These are phyloP conservation scores for Scytalopus superciliaris DNA, from an alignment of 2,113 vertebrate genomes.

Conservation along the genomic window DNA sequence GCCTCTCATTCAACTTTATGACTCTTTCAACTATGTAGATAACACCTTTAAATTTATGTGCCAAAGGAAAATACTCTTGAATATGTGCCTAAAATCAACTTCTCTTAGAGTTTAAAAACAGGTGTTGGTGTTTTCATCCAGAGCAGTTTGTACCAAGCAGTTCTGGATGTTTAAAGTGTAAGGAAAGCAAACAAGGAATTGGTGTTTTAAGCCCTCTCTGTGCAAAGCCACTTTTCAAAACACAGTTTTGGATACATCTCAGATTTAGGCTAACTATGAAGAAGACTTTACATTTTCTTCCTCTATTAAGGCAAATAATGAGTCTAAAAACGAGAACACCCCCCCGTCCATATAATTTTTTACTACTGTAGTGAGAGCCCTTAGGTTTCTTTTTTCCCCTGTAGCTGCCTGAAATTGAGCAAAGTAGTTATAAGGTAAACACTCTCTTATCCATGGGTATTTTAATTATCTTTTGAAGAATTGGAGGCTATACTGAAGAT, in stretches of 20 bases:
- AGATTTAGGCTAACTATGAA: neutral
- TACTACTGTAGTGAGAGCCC: neutral
- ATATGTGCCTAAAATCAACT: neutral
- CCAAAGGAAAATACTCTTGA: neutral
- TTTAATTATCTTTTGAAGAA: neutral
- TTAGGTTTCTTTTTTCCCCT: neutral
- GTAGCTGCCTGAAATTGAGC: neutral
- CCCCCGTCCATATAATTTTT: neutral
- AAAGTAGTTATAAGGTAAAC: neutral
- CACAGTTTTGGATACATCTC: neutral
- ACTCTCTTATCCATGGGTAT: neutral
- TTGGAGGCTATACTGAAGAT: neutral
- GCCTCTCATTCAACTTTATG: neutral
- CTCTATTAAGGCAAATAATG: neutral
- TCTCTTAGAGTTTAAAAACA: neutral
- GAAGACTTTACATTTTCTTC: neutral
- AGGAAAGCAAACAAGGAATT: neutral
- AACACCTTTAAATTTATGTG: neutral
- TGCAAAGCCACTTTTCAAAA: neutral
- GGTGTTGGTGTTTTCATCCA: neutral
- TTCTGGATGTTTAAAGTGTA: neutral
- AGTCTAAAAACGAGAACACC: too few relatives aligned
- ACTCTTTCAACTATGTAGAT: neutral
- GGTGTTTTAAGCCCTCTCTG: neutral
- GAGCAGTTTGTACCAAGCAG: neutral